Percentiles rank a stretch among this genome's conserved stretches.
phyloP scores from a whole-genome alignment of 2,888 invertebrate species.

The Thereva unica region DNA sequence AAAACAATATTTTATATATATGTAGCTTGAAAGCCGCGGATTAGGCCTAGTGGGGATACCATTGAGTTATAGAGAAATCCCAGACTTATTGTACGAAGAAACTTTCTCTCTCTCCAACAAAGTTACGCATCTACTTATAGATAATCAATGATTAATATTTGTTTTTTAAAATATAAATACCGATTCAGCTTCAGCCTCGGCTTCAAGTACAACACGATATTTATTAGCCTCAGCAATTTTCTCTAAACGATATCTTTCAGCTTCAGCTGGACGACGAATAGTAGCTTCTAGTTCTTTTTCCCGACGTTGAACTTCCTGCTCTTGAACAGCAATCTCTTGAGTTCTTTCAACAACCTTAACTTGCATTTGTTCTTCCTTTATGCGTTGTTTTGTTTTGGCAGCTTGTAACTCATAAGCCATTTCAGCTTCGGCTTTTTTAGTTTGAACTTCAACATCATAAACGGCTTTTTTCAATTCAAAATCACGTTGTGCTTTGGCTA shows the following conservation, averaged over 20 bases:
- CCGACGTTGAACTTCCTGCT: conserved; percentile 91
- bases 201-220: conserved; percentile 86
- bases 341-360: conserved; percentile 88
- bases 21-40: too few species aligned
- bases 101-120: too few species aligned
- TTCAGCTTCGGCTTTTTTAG: conserved; percentile 85
- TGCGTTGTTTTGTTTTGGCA: conserved; percentile 92
- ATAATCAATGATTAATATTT: too few species aligned
- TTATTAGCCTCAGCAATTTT: conserved; percentile 93
- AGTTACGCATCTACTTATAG: too few species aligned
- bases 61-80: too few species aligned
- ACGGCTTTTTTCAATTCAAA: conserved; percentile 96
- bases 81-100: too few species aligned
- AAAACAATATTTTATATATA: too few species aligned
- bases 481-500: conserved; percentile 94
- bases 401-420: conserved; percentile 92
- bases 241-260: conserved; percentile 88
- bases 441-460: conserved; percentile 96
- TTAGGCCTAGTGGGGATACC: too few species aligned
- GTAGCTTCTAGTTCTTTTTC: conserved; percentile 93
- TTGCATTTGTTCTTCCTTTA: conserved; percentile 97
- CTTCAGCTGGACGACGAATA: conserved; percentile 91
- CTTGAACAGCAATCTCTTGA: conserved; percentile 93
- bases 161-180: conserved; percentile 51
- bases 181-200: conserved; percentile 93